These are phyloP conservation scores for Geophilus truncorum DNA, from an alignment of 2,888 invertebrate genomes.

Conservation along the genomic window DNA sequence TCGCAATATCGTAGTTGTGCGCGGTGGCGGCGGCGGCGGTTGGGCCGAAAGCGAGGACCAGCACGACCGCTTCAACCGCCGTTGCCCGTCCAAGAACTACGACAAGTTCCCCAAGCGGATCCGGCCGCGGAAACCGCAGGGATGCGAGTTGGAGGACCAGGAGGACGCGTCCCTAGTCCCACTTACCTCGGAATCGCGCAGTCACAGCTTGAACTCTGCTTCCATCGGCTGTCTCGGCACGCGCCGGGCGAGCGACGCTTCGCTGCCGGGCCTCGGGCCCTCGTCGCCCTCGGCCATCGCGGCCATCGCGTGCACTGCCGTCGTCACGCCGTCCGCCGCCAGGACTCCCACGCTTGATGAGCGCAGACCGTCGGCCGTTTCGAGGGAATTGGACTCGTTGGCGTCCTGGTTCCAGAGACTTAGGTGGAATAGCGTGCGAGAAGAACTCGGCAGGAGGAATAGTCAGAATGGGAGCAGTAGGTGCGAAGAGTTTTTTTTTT, in stretches of 20 bases:
- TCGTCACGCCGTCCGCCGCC: not conserved
- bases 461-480: slow-evolving; percentile 22
- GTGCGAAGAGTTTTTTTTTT: not conserved
- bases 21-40: slow-evolving; percentile 45
- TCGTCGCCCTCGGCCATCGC: not conserved
- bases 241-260: slow-evolving; percentile 35
- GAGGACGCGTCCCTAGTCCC: slow-evolving; percentile 31
- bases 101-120: slow-evolving; percentile 42
- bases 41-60: slow-evolving; percentile 79
- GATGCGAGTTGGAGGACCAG: slow-evolving; percentile 33
- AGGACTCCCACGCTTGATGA: not conserved
- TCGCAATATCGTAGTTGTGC: slow-evolving; percentile 23
- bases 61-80: slow-evolving; percentile 43
- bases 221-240: slow-evolving; percentile 35
- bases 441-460: not conserved
- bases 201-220: slow-evolving; percentile 33
- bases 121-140: slow-evolving; percentile 39
- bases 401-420: slow-evolving; percentile 18
- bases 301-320: not conserved
- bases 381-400: slow-evolving; percentile 21
- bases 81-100: slow-evolving; percentile 42
- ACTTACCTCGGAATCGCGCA: slow-evolving; percentile 36
- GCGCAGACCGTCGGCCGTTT: not conserved
- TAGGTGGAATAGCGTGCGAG: slow-evolving; percentile 12
- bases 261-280: not conserved